These are phyloP conservation scores for Mormyrus hasselquistii DNA, from an alignment of 2,797 vertebrate genomes.

Conservation along the genomic window DNA sequence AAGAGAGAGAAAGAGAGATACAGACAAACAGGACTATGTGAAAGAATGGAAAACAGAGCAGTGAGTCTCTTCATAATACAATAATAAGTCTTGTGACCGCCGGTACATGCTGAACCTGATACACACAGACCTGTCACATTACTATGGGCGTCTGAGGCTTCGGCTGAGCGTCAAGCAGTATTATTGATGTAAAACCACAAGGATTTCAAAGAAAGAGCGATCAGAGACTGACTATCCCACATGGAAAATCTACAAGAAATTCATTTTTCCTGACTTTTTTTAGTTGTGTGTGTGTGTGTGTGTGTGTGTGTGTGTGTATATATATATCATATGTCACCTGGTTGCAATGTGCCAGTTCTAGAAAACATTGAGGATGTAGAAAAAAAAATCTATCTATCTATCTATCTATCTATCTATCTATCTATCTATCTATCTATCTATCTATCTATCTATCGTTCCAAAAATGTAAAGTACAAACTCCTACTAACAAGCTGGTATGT, in stretches of 20 bases:
- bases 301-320: not conserved
- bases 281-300: not conserved
- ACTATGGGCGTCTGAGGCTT: not conserved
- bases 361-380: too few species aligned
- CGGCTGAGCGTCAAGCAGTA: not conserved
- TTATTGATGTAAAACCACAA: not conserved
- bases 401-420: not conserved
- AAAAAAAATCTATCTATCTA: too few species aligned
- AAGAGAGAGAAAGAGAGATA: slow-evolving; percentile 79
- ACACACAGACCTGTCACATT: not conserved
- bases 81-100: not conserved
- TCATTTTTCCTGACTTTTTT: not conserved
- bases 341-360: too few species aligned
- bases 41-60: slow-evolving; percentile 60
- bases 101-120: not conserved
- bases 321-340: not conserved
- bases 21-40: slow-evolving; percentile 73
- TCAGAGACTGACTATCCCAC: not conserved
- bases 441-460: not conserved
- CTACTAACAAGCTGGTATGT: not conserved
- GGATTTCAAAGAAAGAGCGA: not conserved
- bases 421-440: too few species aligned
- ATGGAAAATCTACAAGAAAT: not conserved
- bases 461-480: not conserved
- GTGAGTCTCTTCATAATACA: not conserved